phyloP scores from a whole-genome alignment of 2,113 vertebrate genomes.

The Chionodraco myersi region DNA sequence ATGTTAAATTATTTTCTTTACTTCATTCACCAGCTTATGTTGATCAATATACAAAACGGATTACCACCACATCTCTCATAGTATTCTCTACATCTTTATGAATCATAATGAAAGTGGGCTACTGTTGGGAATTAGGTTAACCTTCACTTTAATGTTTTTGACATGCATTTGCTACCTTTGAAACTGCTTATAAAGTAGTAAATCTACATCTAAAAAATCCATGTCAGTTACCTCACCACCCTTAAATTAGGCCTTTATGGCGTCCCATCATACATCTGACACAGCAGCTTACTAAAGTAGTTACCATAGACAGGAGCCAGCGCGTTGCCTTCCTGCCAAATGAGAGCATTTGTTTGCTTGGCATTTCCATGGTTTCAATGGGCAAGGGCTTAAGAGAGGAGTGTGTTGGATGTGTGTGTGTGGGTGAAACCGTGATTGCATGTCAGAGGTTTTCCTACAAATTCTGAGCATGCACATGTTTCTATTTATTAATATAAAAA shows the following conservation, averaged over 20 bases:
- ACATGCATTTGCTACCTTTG: neutral
- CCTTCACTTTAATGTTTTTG: neutral
- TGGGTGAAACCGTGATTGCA: neutral
- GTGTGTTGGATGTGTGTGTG: neutral
- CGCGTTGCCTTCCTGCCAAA: slow-evolving; percentile 15
- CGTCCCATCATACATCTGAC: slow-evolving; percentile 38
- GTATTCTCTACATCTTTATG: neutral
- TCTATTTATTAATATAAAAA: slow-evolving; percentile 4
- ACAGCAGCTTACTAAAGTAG: slow-evolving; percentile 27
- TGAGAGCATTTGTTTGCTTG: slow-evolving; percentile 56
- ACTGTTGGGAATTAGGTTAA: neutral
- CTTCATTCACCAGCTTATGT: neutral
- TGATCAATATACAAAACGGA: neutral
- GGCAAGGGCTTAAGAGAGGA: neutral
- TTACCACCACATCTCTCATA: neutral
- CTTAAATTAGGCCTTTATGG: slow-evolving; percentile 8
- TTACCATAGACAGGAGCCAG: slow-evolving; percentile 27
- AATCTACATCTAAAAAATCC: slow-evolving; percentile 6
- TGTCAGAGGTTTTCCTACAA: neutral
- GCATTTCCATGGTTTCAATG: slow-evolving; percentile 54
- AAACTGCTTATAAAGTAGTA: slow-evolving; percentile 4
- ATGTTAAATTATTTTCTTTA: slow-evolving; percentile 12
- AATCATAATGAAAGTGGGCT: neutral
- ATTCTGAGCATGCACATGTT: neutral
- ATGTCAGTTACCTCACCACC: slow-evolving; percentile 11